Conservation (phyloP, 2,113 vertebrate species). For the Charina bottae region DNA sequence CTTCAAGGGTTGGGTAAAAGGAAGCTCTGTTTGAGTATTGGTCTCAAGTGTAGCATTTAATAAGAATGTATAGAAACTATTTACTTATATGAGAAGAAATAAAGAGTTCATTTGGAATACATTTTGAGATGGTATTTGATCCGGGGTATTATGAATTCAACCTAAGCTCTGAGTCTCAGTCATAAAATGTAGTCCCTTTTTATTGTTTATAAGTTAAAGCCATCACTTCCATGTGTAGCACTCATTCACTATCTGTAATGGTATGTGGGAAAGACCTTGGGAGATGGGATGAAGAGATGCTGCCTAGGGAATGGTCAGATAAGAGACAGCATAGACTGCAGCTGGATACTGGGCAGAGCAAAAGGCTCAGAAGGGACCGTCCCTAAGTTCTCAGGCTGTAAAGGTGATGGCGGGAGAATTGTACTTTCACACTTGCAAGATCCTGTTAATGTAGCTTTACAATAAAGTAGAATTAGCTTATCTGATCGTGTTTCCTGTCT, state of each 20-base stretch:
- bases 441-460: too few relatives aligned
- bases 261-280: too few relatives aligned
- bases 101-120: background rate
- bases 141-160: background rate
- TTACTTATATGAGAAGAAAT: background rate
- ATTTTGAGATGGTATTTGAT: background rate
- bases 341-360: too few relatives aligned
- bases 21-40: background rate
- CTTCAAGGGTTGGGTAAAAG: background rate
- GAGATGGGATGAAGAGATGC: too few relatives aligned
- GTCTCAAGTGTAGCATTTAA: background rate
- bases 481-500: too few relatives aligned
- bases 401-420: too few relatives aligned
- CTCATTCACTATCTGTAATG: background rate
- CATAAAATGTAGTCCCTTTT: background rate
- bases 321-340: too few relatives aligned
- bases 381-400: too few relatives aligned
- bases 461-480: too few relatives aligned
- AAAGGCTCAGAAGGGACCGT: too few relatives aligned
- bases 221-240: background rate
- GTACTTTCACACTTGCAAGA: too few relatives aligned
- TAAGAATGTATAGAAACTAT: background rate
- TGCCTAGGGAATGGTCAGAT: too few relatives aligned
- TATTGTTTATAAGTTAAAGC: background rate
- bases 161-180: background rate